Evolutionary conservation across 1,140 invertebrate genomes (phyloP).

Genomic region (Calliopsis andreniformis): DNA sequence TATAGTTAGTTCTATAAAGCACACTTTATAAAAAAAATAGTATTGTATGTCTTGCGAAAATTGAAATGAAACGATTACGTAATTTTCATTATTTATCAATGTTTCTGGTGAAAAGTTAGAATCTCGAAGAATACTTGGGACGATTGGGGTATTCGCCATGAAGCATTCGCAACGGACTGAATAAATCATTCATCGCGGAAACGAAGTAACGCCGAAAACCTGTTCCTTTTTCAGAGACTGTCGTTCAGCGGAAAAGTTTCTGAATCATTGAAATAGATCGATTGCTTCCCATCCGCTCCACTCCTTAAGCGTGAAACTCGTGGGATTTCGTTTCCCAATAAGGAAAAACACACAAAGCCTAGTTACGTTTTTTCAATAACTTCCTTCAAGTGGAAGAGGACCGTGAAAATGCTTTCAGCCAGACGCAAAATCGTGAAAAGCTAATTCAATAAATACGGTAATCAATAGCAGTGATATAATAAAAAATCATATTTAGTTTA

Average conservation of each 20-base stretch:
- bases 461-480: no score
- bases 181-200: slow-evolving; percentile 10
- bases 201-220: neutral
- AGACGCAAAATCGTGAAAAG: neutral
- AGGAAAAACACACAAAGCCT: neutral
- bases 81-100: no score
- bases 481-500: no score
- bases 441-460: no score
- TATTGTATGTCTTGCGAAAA: no score
- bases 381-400: no score
- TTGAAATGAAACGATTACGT: no score
- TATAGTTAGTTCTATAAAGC: no score
- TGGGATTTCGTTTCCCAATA: neutral
- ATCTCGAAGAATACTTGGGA: neutral
- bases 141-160: neutral
- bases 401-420: neutral
- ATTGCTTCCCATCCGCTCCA: neutral
- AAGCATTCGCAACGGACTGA: neutral
- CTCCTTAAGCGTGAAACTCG: neutral
- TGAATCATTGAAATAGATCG: slow-evolving; percentile 10
- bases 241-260: neutral
- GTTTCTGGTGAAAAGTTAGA: no score
- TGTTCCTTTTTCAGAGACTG: neutral
- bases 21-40: no score
- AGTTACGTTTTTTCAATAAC: no score